These are phyloP conservation scores for Lampris megalopsis DNA, from an alignment of 2,113 vertebrate species.

Conservation along the genomic window DNA sequence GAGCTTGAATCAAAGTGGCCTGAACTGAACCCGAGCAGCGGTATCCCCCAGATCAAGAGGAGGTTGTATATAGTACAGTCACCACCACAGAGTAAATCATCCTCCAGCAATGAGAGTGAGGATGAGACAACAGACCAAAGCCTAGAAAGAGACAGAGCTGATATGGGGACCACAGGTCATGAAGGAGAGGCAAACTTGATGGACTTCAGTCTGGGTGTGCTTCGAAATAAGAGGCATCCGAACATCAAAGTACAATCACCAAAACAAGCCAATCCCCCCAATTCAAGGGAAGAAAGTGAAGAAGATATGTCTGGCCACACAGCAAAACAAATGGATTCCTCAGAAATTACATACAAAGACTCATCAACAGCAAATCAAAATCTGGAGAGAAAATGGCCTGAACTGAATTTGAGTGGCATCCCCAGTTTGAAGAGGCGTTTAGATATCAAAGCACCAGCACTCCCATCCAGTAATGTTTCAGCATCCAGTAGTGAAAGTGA, in stretches of 20 bases:
- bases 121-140: conserved; percentile 16
- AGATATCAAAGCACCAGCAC: conserved; percentile 53
- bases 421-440: conserved; percentile 11
- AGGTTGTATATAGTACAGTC: conserved; percentile 12
- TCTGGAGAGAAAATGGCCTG: too few relatives aligned
- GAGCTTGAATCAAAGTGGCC: not conserved
- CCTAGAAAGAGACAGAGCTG: not conserved
- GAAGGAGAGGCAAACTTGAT: not conserved
- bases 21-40: not conserved
- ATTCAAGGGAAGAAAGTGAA: conserved; percentile 39
- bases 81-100: conserved; percentile 3
- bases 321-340: conserved; percentile 6
- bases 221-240: conserved; percentile 22
- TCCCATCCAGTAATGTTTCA: conserved; percentile 2
- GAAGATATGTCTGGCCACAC: not conserved
- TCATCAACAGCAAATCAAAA: conserved; percentile 50
- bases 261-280: conserved; percentile 9
- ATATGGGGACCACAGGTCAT: not conserved
- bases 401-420: too few relatives aligned
- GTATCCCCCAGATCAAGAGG: conserved; percentile 3
- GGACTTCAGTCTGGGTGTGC: conserved; percentile 43
- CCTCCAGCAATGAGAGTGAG: conserved; percentile 30
- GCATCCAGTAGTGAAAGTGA: conserved; percentile 33
- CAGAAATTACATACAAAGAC: conserved; percentile 28
- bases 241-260: conserved; percentile 46